phyloP scores from a whole-genome alignment of 2,888 invertebrate species.

The Stenolophus ochropezus region DNA sequence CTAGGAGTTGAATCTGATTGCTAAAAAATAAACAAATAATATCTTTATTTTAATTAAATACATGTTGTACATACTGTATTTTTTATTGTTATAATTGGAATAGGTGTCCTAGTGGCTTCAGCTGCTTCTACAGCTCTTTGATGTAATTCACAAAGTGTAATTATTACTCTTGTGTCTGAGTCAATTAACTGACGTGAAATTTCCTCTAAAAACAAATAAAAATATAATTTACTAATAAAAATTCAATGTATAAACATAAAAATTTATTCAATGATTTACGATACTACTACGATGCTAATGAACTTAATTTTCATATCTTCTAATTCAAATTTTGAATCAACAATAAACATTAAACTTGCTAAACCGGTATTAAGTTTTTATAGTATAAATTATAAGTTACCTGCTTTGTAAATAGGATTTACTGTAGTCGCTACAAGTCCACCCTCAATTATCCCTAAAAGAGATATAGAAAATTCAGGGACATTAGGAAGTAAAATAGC shows the following conservation, averaged over 20 bases:
- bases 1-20: conserved; percentile 74
- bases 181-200: conserved; percentile 79
- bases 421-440: conserved; percentile 82
- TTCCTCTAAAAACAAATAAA: conserved; percentile 78
- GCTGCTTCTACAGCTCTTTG: conserved; percentile 73
- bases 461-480: conserved; percentile 83
- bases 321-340: no score
- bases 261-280: not conserved
- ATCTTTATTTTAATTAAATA: not conserved
- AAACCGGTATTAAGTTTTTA: not conserved
- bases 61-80: conserved; percentile 68
- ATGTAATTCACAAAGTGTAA: conserved; percentile 77
- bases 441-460: conserved; percentile 81
- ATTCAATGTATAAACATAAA: not conserved
- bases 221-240: no score
- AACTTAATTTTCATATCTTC: no score
- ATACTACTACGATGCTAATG: no score
- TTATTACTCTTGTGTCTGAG: conserved; percentile 79
- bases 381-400: conserved; percentile 60
- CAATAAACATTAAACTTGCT: no score
- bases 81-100: conserved; percentile 76
- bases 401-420: conserved; percentile 82
- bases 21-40: conserved; percentile 65
- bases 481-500: conserved; percentile 84
- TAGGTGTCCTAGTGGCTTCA: conserved; percentile 70